These are phyloP conservation scores for Rotaria sp. DNA, from an alignment of 2,888 invertebrate genomes.

Conservation along the genomic window DNA sequence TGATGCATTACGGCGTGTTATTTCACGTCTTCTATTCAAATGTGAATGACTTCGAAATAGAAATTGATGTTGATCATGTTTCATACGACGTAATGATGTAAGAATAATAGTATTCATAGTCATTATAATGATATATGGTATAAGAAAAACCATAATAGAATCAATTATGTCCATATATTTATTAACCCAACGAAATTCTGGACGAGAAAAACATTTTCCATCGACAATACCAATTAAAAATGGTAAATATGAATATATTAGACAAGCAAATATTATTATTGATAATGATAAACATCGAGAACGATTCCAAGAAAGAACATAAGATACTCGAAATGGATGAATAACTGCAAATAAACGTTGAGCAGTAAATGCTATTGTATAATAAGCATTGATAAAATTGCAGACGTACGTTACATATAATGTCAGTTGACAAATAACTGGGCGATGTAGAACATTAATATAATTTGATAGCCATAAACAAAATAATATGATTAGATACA, in stretches of 20 bases:
- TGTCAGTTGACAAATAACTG: background rate
- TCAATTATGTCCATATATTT: conserved; percentile 1
- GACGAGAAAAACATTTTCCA: background rate
- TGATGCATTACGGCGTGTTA: conserved; percentile 3
- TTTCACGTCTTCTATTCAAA: background rate
- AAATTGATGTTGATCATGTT: background rate
- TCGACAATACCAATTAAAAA: background rate
- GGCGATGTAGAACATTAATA: background rate
- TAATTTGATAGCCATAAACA: conserved; percentile 8
- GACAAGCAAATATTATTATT: background rate
- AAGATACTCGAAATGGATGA: background rate
- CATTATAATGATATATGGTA: background rate
- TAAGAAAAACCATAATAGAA: background rate
- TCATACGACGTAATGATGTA: background rate
- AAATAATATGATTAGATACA: background rate
- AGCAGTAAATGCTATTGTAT: background rate
- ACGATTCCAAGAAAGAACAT: conserved; percentile 18
- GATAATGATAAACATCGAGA: background rate
- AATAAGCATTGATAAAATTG: conserved; percentile 17
- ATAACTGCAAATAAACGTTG: conserved; percentile 11
- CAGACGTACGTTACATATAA: background rate
- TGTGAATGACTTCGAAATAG: background rate
- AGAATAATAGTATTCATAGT: background rate
- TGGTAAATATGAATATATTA: background rate
- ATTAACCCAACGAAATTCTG: background rate